Evolutionary conservation across 2,797 vertebrate genomes (phyloP), one percentile per base, ranked within the genome.

Genomic region (Loriculus beryllinus): DNA sequence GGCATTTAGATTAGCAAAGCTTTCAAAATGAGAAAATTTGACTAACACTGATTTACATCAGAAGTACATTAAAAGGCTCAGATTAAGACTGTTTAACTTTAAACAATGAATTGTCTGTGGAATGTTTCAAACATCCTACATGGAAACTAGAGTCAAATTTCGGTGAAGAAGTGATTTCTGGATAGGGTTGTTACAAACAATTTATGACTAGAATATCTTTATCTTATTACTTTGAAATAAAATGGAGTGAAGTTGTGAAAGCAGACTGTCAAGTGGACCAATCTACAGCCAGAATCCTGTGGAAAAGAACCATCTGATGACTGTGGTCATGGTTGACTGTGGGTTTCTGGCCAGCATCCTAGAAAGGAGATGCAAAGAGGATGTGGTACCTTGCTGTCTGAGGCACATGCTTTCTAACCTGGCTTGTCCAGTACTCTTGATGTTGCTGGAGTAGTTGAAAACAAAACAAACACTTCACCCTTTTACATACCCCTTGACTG

Each of bases 41-140:
- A 72, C 59, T 91, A 75, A 88, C 72, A 57, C 65, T 64, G 83
- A 86, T 84, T 72, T 82, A 74, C 51, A 67, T 93, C 74, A 88
- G 70, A 91, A 72, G 28, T 29, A 70, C 23, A n/a, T 92, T 86
- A 52, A 91, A 89, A 69, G 79, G 63, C 81, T 89, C 54, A 56
- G 62, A 81, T 72, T 84, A 94, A 92, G 47, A 67, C 40, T 42
- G 33, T 78, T 87, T 72, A 82, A 86, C 40, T 85, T 93, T 67
- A 83, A 93, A 75, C 31, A 89, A 20, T 71, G 5, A 80, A 86
- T 87, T 85, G 45, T 51, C 47, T 86, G 5, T 72, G 69, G 21
- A 56, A 69, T 5, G 16, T 83, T 90, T 87, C 62, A 48, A 87
- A 80, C 60, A 68, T 82, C 65, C 48, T 64, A 35, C 25, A 14